Base-by-base conservation (phyloP, 2,888 invertebrate species). In the Cosmorhoe ocellata region DNA sequence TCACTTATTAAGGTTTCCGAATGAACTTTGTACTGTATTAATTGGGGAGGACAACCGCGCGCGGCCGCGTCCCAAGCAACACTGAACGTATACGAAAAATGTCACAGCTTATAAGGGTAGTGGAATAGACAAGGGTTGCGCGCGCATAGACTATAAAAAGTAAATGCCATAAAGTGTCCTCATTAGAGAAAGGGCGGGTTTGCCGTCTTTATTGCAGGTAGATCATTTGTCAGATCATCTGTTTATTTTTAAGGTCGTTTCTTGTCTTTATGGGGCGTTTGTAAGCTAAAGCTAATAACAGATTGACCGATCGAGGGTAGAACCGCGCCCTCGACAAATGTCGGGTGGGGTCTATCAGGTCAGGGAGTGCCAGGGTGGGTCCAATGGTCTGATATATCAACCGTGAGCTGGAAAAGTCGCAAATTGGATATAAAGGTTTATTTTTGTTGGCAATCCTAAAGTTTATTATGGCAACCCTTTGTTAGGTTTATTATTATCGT, bases 131-230 rank as follows among this genome's bases (percentile, higher is more conserved):
- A 71, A 69, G 72, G 81, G 77, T 65, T 89, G 89, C 89, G 89
- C 89, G 89, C 89, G 89, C 89, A 89, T 54, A 69, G 66, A 78
- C 76, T 81, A 84, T 86, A 85, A 82, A 48, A 81, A 67, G 77
- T 78, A 84, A 85, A 87, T 82, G 83, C 79, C 79, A 84, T 86
- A 85, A 87, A 87, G 74, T 76, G 81, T 74, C 82, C 87, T 86
- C 88, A 87, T 89, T 89, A 89, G 83, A 69, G 76, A 82, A 82
- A 85, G 87, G 88, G 85, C 83, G 85, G 71, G 75, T 76, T 74
- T 81, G 78, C 61, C 58, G 68, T 79, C 77, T 85, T 85, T 89
- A 89, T 84, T 76, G 81, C 79, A 78, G 77, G 81, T 81, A 68
- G 69, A 68, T 81, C 79, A 77, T 79, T 85, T 83, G 69, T 71